Conservation (phyloP, 2,888 invertebrate species). For the Pyrgus malvae region DNA sequence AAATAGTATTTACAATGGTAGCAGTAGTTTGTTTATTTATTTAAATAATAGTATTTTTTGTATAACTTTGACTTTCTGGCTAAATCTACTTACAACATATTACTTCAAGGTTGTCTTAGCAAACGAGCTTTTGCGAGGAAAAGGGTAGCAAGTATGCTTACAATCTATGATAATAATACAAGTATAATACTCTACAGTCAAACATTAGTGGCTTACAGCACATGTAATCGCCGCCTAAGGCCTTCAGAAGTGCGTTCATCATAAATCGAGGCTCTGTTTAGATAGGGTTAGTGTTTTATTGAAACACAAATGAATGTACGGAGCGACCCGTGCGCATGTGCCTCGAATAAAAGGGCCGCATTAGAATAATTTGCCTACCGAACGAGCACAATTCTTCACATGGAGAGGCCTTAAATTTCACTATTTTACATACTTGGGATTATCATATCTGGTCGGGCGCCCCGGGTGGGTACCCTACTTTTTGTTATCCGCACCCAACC, state of each 20-base stretch:
- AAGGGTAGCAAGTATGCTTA: too few relatives aligned
- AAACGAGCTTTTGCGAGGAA: too few relatives aligned
- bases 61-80: too few relatives aligned
- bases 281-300: conserved; percentile 79
- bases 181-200: too few relatives aligned
- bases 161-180: too few relatives aligned
- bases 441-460: conserved; percentile 78
- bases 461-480: conserved; percentile 57
- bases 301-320: conserved; percentile 78
- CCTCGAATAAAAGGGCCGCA: conserved; percentile 79
- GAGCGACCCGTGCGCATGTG: conserved; percentile 70
- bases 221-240: conserved; percentile 39
- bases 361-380: conserved; percentile 79
- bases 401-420: conserved; percentile 81
- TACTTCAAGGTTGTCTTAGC: too few relatives aligned
- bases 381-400: conserved; percentile 80
- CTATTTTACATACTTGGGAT: conserved; percentile 81
- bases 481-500: conserved; percentile 76
- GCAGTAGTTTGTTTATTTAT: too few relatives aligned
- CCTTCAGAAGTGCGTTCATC: conserved; percentile 46
- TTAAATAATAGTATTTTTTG: too few relatives aligned
- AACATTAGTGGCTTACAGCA: background rate
- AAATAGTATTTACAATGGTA: too few relatives aligned
- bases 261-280: conserved; percentile 69
- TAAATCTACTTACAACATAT: too few relatives aligned